Percentiles rank a stretch among this genome's conserved stretches.
phyloP scores from a whole-genome alignment of 2,113 vertebrate species.

The Cyprinodon tularosa region DNA sequence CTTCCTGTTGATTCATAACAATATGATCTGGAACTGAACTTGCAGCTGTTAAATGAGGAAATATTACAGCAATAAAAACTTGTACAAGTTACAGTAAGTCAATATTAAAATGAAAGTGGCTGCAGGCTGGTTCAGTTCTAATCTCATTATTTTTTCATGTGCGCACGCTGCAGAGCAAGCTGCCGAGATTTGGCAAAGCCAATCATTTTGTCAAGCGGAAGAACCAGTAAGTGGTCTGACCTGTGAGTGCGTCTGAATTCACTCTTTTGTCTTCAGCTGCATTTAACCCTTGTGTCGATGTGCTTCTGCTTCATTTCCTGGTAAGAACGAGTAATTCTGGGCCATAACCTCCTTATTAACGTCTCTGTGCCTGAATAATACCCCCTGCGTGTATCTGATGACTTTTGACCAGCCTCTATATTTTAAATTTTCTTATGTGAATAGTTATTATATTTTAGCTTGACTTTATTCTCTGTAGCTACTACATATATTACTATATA shows the following conservation, averaged over 20 bases:
- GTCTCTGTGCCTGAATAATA: slow-evolving; percentile 32
- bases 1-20: no score
- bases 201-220: slow-evolving; percentile 37
- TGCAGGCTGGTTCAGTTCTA: slow-evolving; percentile 25
- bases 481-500: no score
- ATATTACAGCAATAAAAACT: neutral
- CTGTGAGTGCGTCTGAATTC: slow-evolving; percentile 10
- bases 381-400: slow-evolving; percentile 30
- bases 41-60: neutral
- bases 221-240: slow-evolving; percentile 14
- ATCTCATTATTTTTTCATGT: slow-evolving; percentile 21
- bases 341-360: slow-evolving; percentile 39
- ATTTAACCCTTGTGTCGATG: slow-evolving; percentile 1
- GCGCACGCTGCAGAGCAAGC: slow-evolving; percentile 2
- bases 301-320: slow-evolving; percentile 36
- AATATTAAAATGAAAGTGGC: slow-evolving; percentile 25
- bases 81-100: neutral
- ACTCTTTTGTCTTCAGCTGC: slow-evolving; percentile 3
- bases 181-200: slow-evolving; percentile 18
- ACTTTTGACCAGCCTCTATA: slow-evolving; percentile 28
- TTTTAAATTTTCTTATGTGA: slow-evolving; percentile 31
- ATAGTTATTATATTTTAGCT: neutral
- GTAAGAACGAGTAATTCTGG: slow-evolving; percentile 24
- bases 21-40: neutral
- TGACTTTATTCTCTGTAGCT: neutral